Evolutionary conservation across 2,888 invertebrate species (phyloP), one percentile per base, ranked within the genome.

Genomic region (Sarcophaga variegata): DNA sequence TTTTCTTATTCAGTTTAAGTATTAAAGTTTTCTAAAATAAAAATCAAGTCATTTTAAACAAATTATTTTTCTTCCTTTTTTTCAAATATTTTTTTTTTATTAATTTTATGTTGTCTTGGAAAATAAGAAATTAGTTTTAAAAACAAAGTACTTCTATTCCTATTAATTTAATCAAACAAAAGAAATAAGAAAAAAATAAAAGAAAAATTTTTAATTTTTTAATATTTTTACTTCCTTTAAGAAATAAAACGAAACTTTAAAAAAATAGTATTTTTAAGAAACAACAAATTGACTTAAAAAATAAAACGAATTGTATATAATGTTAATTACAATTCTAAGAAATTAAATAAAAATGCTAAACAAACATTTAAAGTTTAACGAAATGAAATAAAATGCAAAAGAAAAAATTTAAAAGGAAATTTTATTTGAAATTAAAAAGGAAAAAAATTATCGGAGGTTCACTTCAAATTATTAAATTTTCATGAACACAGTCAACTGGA

Each of bases 111-210:
- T 64, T 77, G 63, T 25, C 60, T 69, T 12, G 20, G 12, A 62
- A 20, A 1, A 69, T 59, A 63, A 69, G 2, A 45, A 60, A 81
- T 76, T 78, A 78, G 78, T 78, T 78, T 54, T 76, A 27, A 82
- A 37, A 79, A 79, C 25, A 77, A 60, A 59, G 14, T 78, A 83
- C 78, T 83, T 79, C 82, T 86, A 86, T 86, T 86, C 86, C 86
- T 86, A 86, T 83, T 86, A 86, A 81, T 86, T 86, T 86, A 86
- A 80, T 77, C 47, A 76, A 76, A 82, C 54, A 67, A 63, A 69
- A 63, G 59, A 20, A 81, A 45, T 47, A 78, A 76, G 47, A 70
- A 79, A 0, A 49, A 37, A 63, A 71, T 79, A 64, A 75, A 82
- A 63, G 54, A 25, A 70, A 49, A 25, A 25, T 63, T 75, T 75